phyloP scores from a whole-genome alignment of 2,888 invertebrate species.

The Allophyes oxyacanthae region DNA sequence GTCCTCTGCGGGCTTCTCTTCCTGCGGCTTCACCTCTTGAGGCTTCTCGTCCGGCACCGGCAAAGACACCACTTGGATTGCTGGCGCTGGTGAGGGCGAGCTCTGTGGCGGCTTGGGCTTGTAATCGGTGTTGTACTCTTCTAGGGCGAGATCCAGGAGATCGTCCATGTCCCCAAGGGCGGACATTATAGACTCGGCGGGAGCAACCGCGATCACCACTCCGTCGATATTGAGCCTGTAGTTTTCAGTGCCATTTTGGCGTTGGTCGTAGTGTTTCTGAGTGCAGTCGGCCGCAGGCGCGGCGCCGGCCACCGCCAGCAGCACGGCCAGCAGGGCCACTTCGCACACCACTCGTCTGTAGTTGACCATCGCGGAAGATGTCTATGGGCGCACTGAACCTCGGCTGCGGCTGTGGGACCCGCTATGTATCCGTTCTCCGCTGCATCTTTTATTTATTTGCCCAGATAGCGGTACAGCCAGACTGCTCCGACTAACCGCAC shows the following conservation, averaged over 20 bases:
- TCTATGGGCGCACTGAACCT: conserved; percentile 76
- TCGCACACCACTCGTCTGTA: conserved; percentile 84
- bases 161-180: conserved; percentile 87
- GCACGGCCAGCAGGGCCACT: conserved; percentile 67
- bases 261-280: conserved; percentile 90
- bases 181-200: conserved; percentile 89
- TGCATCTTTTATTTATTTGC: conserved; percentile 88
- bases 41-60: conserved; percentile 46
- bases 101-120: conserved; percentile 59
- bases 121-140: conserved; percentile 62
- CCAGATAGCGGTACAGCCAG: conserved; percentile 86
- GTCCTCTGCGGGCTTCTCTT: conserved; percentile 33
- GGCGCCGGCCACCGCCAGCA: conserved; percentile 57
- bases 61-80: conserved; percentile 21
- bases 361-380: conserved; percentile 84
- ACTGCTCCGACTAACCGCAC: conserved; percentile 69
- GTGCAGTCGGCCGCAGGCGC: conserved; percentile 69
- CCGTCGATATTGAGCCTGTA: conserved; percentile 92
- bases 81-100: conserved; percentile 31
- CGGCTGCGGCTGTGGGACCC: conserved; percentile 70
- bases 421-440: conserved; percentile 81
- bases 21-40: conserved; percentile 41
- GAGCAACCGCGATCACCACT: conserved; percentile 91
- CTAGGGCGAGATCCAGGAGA: conserved; percentile 73
- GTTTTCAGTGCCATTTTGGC: conserved; percentile 94